Evolutionary conservation across 2,113 vertebrate genomes (phyloP), one percentile per base, ranked within the genome.

Genomic region (Oryzias celebensis): DNA sequence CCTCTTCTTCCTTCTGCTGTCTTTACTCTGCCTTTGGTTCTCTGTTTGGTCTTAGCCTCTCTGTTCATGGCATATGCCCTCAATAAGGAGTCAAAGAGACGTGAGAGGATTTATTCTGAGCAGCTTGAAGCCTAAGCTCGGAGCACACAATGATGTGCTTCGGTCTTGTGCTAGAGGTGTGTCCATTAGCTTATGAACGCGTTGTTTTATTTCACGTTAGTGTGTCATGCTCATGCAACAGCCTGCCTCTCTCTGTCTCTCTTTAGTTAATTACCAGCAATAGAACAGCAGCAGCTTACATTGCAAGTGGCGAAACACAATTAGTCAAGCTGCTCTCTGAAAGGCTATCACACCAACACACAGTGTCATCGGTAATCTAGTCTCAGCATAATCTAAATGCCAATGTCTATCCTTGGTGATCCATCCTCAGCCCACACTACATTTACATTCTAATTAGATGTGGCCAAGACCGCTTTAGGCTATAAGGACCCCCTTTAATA

Each of bases 371-470:
- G 84, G 83, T 90, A 89, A 91, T 90, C 87, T 90, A 85, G 84
- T 84, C 75, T 85, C 75, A 78, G 83, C 78, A 87, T 86, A 87
- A 87, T 91, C 87, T 90, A 90, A 91, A 91, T 91, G 89, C 89
- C 83, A 88, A 86, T 87, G 89, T 84, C 85, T 83, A 83, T 89
- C 87, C 81, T 84, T 74, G 78, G 87, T 85, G 85, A 88, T 86
- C 86, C 83, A 80, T 81, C 77, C 67, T 64, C 62, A 62, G 71
- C 81, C 77, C 71, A 74, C 79, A 80, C 75, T 77, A 71, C 83
- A 90, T 91, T 90, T 90, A 86, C 89, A 90, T 90, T 88, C 81
- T 88, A 87, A 89, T 90, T 89, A 85, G 82, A 84, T 83, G 77
- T 82, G 84, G 85, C 78, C 78, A 36, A 54, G 75, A 78, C 71